A percentile compares a stretch with the other conserved stretches of the same genome.
Evolutionary conservation across 2,113 vertebrate genomes (phyloP).

Genomic region (Vimba vimba): DNA sequence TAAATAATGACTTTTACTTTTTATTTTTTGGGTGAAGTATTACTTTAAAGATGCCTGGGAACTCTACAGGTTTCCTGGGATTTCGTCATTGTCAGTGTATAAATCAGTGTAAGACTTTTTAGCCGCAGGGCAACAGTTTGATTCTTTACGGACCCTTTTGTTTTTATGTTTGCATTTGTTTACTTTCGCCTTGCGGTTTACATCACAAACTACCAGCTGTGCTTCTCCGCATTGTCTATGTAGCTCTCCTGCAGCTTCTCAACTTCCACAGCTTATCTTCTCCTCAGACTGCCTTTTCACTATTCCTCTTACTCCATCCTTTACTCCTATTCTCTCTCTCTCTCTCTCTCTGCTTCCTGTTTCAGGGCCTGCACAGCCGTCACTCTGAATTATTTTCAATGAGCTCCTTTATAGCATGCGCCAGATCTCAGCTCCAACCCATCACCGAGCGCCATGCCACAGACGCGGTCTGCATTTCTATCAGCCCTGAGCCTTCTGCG

Average conservation of each 20-base stretch:
- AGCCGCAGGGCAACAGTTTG: background rate
- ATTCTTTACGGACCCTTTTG: conserved; percentile 1
- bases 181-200: conserved; percentile 36
- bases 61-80: background rate
- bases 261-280: conserved; percentile 65
- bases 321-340: conserved; percentile 26
- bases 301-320: conserved; percentile 33
- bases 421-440: conserved; percentile 92
- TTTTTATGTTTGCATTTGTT: conserved; percentile 29
- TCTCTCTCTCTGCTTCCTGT: conserved; percentile 57
- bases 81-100: background rate
- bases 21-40: background rate
- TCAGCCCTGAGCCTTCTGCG: conserved; percentile 83
- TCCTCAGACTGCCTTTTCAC: conserved; percentile 62
- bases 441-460: conserved; percentile 85
- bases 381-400: conserved; percentile 96
- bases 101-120: background rate
- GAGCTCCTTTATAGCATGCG: conserved; percentile 90
- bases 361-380: conserved; percentile 84
- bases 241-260: conserved; percentile 58
- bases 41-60: background rate
- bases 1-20: background rate
- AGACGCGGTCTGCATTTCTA: conserved; percentile 86
- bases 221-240: conserved; percentile 52
- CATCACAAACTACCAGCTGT: conserved; percentile 22